These are phyloP conservation scores for Mactra quadrangularis DNA, from an alignment of 1,140 invertebrate genomes.

Conservation along the genomic window DNA sequence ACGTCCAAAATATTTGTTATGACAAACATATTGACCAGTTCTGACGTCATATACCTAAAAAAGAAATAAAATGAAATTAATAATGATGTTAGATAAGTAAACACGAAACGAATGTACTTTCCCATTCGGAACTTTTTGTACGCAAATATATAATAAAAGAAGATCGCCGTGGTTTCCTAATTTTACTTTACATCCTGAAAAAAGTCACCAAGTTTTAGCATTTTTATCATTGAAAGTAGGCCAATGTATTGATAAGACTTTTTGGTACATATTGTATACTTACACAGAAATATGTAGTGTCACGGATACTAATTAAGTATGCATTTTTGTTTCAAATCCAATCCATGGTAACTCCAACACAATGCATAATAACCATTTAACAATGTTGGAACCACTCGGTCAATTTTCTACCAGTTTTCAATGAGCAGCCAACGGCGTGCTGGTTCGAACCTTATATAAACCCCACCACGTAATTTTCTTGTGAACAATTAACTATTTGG, in stretches of 20 bases:
- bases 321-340: too few species aligned
- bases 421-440: too few species aligned
- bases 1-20: constrained; percentile 56
- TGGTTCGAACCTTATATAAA: too few species aligned
- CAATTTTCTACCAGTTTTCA: too few species aligned
- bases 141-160: background rate
- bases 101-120: background rate
- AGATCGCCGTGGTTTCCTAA: background rate
- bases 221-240: background rate
- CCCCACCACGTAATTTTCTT: too few species aligned
- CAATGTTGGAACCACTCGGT: too few species aligned
- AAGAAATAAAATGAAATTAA: background rate
- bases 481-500: too few species aligned
- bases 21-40: constrained; percentile 14
- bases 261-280: too few species aligned
- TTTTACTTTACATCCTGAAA: background rate
- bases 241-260: background rate
- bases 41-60: constrained; percentile 32
- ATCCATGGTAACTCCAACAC: too few species aligned
- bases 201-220: background rate
- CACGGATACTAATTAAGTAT: too few species aligned
- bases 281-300: too few species aligned
- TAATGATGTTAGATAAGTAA: background rate
- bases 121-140: background rate
- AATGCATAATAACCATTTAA: too few species aligned